phyloP scores from a whole-genome alignment of 1,140 invertebrate genomes.

The Protaetia brevitarsis region DNA sequence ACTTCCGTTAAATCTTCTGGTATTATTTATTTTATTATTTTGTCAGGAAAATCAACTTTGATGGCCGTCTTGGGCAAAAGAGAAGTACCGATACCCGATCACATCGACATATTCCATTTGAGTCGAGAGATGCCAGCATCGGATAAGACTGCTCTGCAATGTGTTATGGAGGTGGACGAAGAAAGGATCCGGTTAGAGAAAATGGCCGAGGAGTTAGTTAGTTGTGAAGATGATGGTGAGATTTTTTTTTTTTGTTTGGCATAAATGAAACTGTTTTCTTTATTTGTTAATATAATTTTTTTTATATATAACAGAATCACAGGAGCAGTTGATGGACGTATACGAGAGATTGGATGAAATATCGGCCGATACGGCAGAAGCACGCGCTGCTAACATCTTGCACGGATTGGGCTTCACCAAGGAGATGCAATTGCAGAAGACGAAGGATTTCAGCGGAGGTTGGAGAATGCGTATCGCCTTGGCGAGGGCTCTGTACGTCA shows the following conservation, averaged over 20 bases:
- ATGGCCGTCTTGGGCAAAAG: constrained; percentile 87
- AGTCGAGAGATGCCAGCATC: constrained; percentile 95
- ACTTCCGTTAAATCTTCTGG: neutral
- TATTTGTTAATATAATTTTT: no score
- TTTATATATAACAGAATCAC: no score
- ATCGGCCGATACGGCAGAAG: constrained; percentile 91
- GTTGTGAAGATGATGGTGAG: constrained; percentile 79
- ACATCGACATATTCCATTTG: constrained; percentile 97
- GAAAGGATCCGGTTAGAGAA: constrained; percentile 90
- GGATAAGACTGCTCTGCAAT: constrained; percentile 87
- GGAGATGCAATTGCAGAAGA: constrained; percentile 84
- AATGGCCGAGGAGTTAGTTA: constrained; percentile 85
- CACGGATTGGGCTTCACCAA: constrained; percentile 95
- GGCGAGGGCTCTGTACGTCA: constrained; percentile 85
- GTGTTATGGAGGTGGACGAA: constrained; percentile 98
- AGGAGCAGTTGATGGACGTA: constrained; percentile 96
- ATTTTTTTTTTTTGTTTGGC: neutral
- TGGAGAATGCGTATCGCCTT: constrained; percentile 99
- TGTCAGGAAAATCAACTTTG: constrained; percentile 84
- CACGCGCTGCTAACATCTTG: constrained; percentile 89
- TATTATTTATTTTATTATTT: constrained; percentile 27
- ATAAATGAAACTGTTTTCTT: constrained; percentile 17
- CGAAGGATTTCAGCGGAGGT: constrained; percentile 96
- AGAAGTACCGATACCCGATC: constrained; percentile 94
- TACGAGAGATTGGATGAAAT: constrained; percentile 98